These are phyloP conservation scores for Drosophila pandora DNA, from an alignment of 1,140 invertebrate genomes.

Conservation along the genomic window DNA sequence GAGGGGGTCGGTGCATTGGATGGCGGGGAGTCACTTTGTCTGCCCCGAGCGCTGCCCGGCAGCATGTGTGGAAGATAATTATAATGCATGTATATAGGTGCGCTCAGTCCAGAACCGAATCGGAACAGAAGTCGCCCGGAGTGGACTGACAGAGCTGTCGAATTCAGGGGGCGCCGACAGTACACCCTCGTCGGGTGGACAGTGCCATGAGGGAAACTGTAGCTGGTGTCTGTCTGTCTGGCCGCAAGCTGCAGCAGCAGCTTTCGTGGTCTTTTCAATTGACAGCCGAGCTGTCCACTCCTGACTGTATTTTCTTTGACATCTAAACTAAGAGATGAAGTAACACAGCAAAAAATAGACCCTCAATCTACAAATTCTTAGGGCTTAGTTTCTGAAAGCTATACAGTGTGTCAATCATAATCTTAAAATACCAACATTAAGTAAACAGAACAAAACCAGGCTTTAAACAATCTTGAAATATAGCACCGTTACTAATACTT, in stretches of 20 bases:
- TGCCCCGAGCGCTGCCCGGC: constrained; percentile 24
- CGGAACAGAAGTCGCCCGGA: neutral
- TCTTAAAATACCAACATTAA: no score
- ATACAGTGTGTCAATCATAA: no score
- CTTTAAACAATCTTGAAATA: no score
- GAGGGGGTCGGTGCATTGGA: constrained; percentile 6
- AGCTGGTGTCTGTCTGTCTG: constrained; percentile 42
- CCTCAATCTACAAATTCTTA: neutral
- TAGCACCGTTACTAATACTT: no score
- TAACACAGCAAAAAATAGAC: constrained; percentile 4
- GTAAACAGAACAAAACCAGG: no score
- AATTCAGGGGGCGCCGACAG: constrained; percentile 19
- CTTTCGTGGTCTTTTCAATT: constrained; percentile 56
- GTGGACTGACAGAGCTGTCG: constrained; percentile 16
- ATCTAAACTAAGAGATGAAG: constrained; percentile 55
- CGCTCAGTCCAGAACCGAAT: constrained; percentile 11
- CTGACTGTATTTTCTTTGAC: constrained; percentile 16
- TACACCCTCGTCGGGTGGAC: constrained; percentile 34
- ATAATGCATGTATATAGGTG: constrained; percentile 73
- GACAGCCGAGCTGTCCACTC: constrained; percentile 51
- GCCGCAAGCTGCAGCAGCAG: constrained; percentile 54
- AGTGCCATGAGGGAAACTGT: constrained; percentile 11
- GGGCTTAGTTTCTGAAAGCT: no score
- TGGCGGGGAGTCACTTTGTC: constrained; percentile 52
- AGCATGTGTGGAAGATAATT: constrained; percentile 76